Base-by-base conservation (phyloP, 2,888 invertebrate species). In the Trachelus iudaicus region DNA sequence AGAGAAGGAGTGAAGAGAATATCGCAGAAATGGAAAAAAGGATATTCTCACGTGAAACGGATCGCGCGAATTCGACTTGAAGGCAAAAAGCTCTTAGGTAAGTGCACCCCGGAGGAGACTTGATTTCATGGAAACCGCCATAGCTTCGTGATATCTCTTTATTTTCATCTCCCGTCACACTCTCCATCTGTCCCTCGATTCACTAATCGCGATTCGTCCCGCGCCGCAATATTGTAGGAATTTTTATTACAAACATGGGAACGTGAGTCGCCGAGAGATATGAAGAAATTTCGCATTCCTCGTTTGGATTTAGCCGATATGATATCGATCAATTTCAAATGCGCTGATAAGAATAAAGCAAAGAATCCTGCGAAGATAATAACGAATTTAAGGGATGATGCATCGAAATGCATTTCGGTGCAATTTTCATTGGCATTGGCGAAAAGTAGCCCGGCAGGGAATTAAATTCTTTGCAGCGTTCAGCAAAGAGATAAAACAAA, bases 381-480 rank as follows among this genome's bases (percentile, higher is more conserved):
- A 69, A 6, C 30, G 30, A 15, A 15, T 4, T 6, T 6, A 15
- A 40, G 15, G 40, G 15, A 30, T 30, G 69, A 0, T 69, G 30
- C 30, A 15, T 30, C 3, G 11, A n/a, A 40, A 15, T 40, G 40
- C 40, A 40, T 40, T 40, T 40, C 40, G 1, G 40, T 40, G 40
- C 40, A 40, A 15, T 40, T 33, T 69, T 69, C 31, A 69, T n/a
- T 69, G 31, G n/a, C 12, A 69, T 15, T 4, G 69, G 69, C 12
- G 30, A 9, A 37, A 37, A 30, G 31, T 69, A 31, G 13, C 30
- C 31, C 33, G 73, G 69, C 77, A 6, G 73, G 76, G 78, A 82
- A 82, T 82, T 80, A 81, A 82, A 82, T 82, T 82, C 82, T 77
- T 82, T 75, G 77, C 76, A 69, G 75, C 76, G 76, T 75, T 40